Evolutionary conservation across 2,113 vertebrate genomes (phyloP), one percentile per base, ranked within the genome.

Genomic region (Urocynchramus pylzowi): DNA sequence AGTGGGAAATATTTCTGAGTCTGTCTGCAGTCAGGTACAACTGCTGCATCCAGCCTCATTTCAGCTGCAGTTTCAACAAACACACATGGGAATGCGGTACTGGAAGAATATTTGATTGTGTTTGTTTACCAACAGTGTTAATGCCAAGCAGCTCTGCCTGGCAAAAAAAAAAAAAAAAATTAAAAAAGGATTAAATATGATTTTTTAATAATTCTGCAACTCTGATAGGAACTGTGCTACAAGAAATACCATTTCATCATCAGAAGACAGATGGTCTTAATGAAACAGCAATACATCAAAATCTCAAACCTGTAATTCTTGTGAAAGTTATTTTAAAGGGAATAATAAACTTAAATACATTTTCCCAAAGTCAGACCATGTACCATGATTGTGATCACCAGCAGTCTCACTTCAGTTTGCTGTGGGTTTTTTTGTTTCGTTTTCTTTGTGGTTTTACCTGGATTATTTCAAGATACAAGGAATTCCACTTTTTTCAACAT

Each of bases 91-190:
- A 90, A 87, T 81, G 89, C 70, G 19, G 82, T 20, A 79, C 85
- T 91, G 91, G 73, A 94, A 93, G 83, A 96, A 90, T 89, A 95
- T 93, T 91, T 93, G 75, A 88, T 92, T 92, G 90, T 86, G 54
- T 94, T 95, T 95, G 87, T 96, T 97, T 96, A 96, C 76, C 74
- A 93, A 75, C 57, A 93, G 47, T 59, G 35, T 45, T 87, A 86
- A 77, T 87, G 80, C 89, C 88, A 96, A 94, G 84, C 77, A 95
- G 90, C 42, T 87, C 64, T 94, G 86, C 74, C 65, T 93, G 44
- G 60, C 5, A 28, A 70, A 90, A 91, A 31, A 53, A 57, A 49
- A 31, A 27, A 33, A 13, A 9, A 30, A 9, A 5, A 3, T 21
- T 7, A 26, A 17, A 13, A 59, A 39, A 28, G 2, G 1, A 49